A percentile compares a stretch with the other conserved stretches of the same genome.
phyloP scores from a whole-genome alignment of 2,888 invertebrate genomes.

The Clostera curtula region DNA sequence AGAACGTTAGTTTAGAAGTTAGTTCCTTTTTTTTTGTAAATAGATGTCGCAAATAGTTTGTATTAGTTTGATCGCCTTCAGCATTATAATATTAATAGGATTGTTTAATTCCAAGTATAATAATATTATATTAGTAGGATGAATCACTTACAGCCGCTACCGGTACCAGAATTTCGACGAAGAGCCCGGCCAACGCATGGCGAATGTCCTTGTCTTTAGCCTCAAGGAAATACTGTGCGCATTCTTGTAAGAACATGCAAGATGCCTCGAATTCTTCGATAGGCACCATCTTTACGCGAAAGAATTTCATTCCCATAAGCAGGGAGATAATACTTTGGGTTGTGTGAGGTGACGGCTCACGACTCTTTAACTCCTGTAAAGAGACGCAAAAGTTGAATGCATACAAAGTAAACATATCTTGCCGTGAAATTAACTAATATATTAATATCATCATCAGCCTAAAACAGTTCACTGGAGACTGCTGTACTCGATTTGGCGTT shows the following conservation, averaged over 20 bases:
- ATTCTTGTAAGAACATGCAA: slow-evolving; percentile 98
- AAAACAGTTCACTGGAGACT: too few species aligned
- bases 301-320: slow-evolving; percentile 99
- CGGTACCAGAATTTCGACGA: slow-evolving; percentile 98
- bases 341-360: slow-evolving; percentile 92
- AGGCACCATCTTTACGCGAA: slow-evolving; percentile 95
- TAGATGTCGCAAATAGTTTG: too few species aligned
- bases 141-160: slow-evolving; percentile 93
- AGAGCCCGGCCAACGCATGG: slow-evolving; percentile 97
- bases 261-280: slow-evolving; percentile 99
- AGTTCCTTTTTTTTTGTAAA: too few species aligned
- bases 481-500: too few species aligned
- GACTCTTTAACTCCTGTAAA: slow-evolving; percentile 74
- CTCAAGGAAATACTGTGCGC: slow-evolving; percentile 98
- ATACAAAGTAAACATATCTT: too few species aligned
- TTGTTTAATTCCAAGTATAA: too few species aligned
- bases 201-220: slow-evolving; percentile 98
- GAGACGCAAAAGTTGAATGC: background rate
- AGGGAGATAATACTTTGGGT: slow-evolving; percentile 97
- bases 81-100: too few species aligned
- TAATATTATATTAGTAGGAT: background rate
- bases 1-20: too few species aligned
- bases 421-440: too few species aligned
- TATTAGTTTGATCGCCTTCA: too few species aligned
- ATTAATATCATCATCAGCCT: too few species aligned